Percentiles rank a stretch among this genome's conserved stretches.
phyloP scores from a whole-genome alignment of 2,888 invertebrate genomes.

The Phasia obesa region DNA sequence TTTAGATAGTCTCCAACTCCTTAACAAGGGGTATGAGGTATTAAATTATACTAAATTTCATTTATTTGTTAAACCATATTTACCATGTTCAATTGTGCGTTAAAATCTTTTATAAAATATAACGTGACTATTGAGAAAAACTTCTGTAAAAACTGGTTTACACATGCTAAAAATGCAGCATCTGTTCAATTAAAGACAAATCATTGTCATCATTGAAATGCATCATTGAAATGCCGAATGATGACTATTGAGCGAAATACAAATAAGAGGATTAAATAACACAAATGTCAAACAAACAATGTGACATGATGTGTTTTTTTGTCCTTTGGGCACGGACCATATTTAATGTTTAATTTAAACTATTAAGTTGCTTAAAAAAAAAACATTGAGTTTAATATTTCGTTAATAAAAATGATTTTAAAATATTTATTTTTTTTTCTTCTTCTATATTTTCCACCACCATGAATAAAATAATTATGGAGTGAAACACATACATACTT shows the following conservation, averaged over 20 bases:
- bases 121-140: background rate
- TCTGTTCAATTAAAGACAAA: slow-evolving; percentile 52
- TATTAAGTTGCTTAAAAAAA: background rate
- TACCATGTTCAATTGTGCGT: background rate
- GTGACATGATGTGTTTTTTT: background rate
- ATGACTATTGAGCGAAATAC: slow-evolving; percentile 27
- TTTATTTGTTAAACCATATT: background rate
- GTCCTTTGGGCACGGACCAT: slow-evolving; percentile 18
- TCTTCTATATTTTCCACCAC: background rate
- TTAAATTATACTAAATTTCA: too few relatives aligned
- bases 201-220: slow-evolving; percentile 44
- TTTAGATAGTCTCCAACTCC: too few relatives aligned
- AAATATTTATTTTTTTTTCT: background rate
- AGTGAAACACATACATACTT: background rate
- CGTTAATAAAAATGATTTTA: slow-evolving; percentile 11
- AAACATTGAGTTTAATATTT: slow-evolving; percentile 25
- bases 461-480: background rate
- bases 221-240: too few relatives aligned
- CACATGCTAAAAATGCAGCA: slow-evolving; percentile 32
- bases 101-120: background rate
- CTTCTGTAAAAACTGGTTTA: background rate
- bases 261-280: slow-evolving; percentile 59
- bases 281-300: slow-evolving; percentile 50
- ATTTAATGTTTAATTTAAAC: background rate
- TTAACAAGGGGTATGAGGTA: too few relatives aligned